Base-by-base conservation (phyloP, 92 coral and sea anemone genomes). In the Epizoanthus stellaris region DNA sequence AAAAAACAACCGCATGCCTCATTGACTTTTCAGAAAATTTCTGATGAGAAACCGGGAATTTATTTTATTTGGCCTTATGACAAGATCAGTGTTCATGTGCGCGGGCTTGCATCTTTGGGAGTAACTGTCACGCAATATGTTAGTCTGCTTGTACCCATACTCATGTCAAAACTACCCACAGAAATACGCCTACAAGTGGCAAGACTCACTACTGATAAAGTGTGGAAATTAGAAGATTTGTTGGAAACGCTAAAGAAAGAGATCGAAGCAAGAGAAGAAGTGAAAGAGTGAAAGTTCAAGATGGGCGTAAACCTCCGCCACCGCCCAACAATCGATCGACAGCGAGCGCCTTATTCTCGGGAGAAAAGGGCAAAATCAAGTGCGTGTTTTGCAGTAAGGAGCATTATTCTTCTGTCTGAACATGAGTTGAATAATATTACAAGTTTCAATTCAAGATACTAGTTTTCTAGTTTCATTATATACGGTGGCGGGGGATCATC, bases 201-300 rank as follows among this genome's bases (percentile, higher is more conserved):
- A 7, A 75, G 95, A 47, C 88, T 76, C 14, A 58, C 88, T 0
- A 75, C 80, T 3, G 66, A 40, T 19, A 82, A 88, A 20, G 86
- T 89, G 8, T 80, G 94, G 89, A 77, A 76, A 43, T 88, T 88
- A 25, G 86, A 88, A 1, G 85, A 91, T 14, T 17, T 91, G 17
- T 67, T 91, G 9, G 86, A 60, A 1, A 85, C 73, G 23, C 75
- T 88, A 5, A 86, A 86, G 53, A 39, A 7, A 1, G 90, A 91
- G 66, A 80, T 91, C 38, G 86, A 86, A 80, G 90, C 89, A 0
- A 75, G 88, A n/a, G 90, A 88, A 75, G 49, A 10, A 88, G 95
- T 57, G 90, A 88, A 21, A 67, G 75, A 12, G 25, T 75, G 3
- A 49, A n/a, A 69, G 15, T 30, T 30, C 36, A 30, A 30, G 36